These are phyloP conservation scores for Tetragonula carbonaria DNA, from an alignment of 2,888 invertebrate genomes.

Conservation along the genomic window DNA sequence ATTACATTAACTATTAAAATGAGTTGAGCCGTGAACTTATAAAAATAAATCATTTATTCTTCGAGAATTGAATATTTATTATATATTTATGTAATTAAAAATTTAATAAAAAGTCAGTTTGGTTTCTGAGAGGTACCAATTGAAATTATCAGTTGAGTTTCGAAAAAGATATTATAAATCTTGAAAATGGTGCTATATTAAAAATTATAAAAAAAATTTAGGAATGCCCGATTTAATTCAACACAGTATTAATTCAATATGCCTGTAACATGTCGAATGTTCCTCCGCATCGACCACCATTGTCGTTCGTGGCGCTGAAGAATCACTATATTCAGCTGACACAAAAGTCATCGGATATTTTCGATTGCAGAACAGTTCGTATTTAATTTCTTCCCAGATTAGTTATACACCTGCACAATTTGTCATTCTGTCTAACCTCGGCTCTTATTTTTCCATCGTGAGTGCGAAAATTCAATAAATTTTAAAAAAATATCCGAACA, in stretches of 20 bases:
- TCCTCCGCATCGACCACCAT: not conserved
- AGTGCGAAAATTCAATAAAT: not conserved
- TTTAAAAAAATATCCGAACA: too few relatives aligned
- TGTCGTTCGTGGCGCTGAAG: slow-evolving; percentile 7
- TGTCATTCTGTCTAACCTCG: not conserved
- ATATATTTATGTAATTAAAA: too few relatives aligned
- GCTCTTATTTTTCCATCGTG: too few relatives aligned
- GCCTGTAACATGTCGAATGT: not conserved
- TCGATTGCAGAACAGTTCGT: slow-evolving; percentile 7
- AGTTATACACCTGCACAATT: slow-evolving; percentile 4
- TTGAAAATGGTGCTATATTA: not conserved
- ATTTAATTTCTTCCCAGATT: slow-evolving; percentile 27
- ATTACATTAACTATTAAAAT: too few relatives aligned
- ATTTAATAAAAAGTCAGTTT: too few relatives aligned
- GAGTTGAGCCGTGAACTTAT: too few relatives aligned
- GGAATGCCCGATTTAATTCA: not conserved
- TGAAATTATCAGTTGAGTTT: too few relatives aligned
- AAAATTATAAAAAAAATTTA: not conserved
- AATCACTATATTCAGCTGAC: slow-evolving; percentile 38
- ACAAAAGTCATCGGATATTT: slow-evolving; percentile 43
- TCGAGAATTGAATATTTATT: too few relatives aligned
- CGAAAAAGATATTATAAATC: too few relatives aligned
- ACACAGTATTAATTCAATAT: not conserved
- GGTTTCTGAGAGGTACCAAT: too few relatives aligned
- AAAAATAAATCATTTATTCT: too few relatives aligned